These are phyloP conservation scores for Eulacestoma nigropectus DNA, from an alignment of 2,113 vertebrate species.

Conservation along the genomic window DNA sequence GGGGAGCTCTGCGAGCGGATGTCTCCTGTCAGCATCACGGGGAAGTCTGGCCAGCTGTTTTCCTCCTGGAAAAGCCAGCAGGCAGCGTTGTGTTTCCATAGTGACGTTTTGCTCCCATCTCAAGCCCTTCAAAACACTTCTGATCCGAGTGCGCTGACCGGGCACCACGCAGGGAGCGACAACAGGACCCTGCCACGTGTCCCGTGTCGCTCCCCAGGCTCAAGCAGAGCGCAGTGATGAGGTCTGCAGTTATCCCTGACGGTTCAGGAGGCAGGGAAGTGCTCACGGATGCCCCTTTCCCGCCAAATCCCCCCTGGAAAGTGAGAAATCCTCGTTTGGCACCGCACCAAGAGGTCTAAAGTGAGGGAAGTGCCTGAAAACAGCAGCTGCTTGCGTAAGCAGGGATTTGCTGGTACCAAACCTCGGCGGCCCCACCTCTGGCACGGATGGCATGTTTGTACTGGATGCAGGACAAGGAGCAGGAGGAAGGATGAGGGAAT, in stretches of 20 bases:
- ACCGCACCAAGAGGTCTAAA: accelerated
- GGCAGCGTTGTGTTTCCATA: background rate
- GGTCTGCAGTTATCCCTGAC: background rate
- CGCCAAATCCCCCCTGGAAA: background rate
- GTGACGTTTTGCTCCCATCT: accelerated
- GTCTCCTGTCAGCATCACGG: background rate
- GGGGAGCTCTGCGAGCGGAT: background rate
- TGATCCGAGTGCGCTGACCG: accelerated
- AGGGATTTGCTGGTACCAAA: background rate
- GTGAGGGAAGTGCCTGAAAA: background rate
- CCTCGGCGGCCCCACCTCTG: background rate
- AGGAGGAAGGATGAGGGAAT: background rate
- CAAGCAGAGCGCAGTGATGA: accelerated
- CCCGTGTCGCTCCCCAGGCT: background rate
- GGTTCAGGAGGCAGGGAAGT: background rate
- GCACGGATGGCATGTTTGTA: background rate
- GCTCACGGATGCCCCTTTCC: background rate
- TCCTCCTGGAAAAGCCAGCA: background rate
- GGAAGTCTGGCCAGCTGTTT: background rate
- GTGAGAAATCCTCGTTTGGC: accelerated
- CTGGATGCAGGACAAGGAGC: background rate
- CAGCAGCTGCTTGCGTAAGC: background rate
- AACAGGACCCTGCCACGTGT: accelerated
- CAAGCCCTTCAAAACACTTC: background rate
- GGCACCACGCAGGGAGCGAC: background rate